Base-by-base conservation (phyloP, 2,888 invertebrate genomes). In the Tetragonisca angustula region DNA sequence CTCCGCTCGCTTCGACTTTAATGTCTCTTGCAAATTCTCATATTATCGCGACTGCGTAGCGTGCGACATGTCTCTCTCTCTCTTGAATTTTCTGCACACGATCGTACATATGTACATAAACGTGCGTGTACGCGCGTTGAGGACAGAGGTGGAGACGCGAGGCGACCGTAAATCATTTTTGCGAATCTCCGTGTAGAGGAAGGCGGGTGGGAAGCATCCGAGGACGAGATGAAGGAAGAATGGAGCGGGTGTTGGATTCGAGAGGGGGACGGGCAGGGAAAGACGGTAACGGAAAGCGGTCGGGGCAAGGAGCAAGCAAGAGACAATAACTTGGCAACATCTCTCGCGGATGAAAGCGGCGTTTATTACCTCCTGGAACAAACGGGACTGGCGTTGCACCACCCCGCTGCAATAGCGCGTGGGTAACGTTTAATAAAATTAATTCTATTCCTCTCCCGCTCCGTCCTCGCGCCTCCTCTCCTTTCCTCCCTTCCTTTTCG, bases 81-180 rank as follows among this genome's bases (percentile, higher is more conserved):
- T 36, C 36, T 9, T 9, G 36, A 43, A 54, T 36, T 5, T 15
- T 3, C 19, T 27, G 67, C 43, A 32, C 52, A 32, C 52, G n/a
- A 0, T 3, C 56, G 49, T 54, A 52, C 67, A 21, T 15, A 52
- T 50, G 49, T 54, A 52, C 67, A 21, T 15, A 52, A 32, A 19
- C 32, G 62, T 2, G 36, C 0, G 13, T 1, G 11, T 5, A 11
- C 11, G 5, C 32, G 5, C 19, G 13, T 13, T 2, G 36, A 36
- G 21, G 64, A 13, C 36, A 15, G 5, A 5, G 21, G 6, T 3
- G n/a, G 54, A 79, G 83, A 86, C 87, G 62, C 75, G 80, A 82
- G 88, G 74, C 79, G 87, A 77, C 81, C 89, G 89, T 89, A 90
- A 90, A 89, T 90, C 89, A 90, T 90, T 88, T 88, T 90, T 85